Evolutionary conservation across 2,797 vertebrate genomes (phyloP).

Genomic region (Sciurus vulgaris): DNA sequence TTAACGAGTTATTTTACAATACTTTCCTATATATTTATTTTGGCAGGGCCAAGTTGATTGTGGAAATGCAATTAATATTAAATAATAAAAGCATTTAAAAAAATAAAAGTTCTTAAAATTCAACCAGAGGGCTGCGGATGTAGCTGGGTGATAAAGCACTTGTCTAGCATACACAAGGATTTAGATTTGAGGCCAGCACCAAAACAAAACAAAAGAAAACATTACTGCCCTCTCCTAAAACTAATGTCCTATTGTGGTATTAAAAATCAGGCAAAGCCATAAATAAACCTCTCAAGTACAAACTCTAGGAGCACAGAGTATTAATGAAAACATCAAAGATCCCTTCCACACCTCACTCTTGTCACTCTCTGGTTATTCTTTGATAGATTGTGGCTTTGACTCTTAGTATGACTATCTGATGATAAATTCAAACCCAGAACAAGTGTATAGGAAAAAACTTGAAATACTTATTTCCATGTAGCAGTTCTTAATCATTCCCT

Average conservation of each 20-base stretch:
- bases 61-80: background rate
- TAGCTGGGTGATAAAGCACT: background rate
- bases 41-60: background rate
- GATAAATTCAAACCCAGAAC: slow-evolving; percentile 33
- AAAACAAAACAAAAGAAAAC: no score
- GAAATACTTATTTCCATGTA: slow-evolving; percentile 44
- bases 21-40: slow-evolving; percentile 29
- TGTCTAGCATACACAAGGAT: background rate
- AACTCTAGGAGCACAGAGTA: background rate
- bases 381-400: slow-evolving; percentile 41
- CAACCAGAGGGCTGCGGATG: background rate
- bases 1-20: background rate
- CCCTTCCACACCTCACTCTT: background rate
- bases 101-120: background rate
- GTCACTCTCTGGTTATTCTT: background rate
- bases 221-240: background rate
- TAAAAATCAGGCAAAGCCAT: background rate
- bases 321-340: background rate
- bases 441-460: background rate
- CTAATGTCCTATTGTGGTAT: background rate
- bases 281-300: background rate
- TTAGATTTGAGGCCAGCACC: background rate
- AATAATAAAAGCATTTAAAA: background rate
- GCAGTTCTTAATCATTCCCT: slow-evolving; percentile 38
- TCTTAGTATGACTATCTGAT: background rate